Conservation (phyloP, 2,113 vertebrate genomes). For the Varanus komodoensis region DNA sequence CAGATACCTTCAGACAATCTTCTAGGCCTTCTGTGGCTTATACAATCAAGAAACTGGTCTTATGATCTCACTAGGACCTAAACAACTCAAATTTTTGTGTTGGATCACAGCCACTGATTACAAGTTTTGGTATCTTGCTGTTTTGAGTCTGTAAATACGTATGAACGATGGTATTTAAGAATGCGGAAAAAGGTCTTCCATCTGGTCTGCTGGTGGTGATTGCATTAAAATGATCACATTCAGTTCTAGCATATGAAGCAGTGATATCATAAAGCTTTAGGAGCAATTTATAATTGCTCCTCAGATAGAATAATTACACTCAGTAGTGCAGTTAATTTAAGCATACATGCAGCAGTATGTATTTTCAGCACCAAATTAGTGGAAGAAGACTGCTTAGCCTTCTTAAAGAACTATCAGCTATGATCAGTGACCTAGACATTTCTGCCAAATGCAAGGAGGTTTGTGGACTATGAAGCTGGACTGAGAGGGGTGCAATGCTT, state of each 20-base stretch:
- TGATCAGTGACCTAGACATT: not conserved
- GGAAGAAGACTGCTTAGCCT: not conserved
- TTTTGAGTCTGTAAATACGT: not conserved
- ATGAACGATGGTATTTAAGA: not conserved
- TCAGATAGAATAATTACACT: not conserved
- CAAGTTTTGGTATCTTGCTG: not conserved
- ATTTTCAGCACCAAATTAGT: not conserved
- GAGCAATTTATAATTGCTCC: not conserved
- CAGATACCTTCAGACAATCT: not conserved
- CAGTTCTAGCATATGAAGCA: not conserved
- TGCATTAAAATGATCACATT: conserved; percentile 12
- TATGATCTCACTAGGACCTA: not conserved
- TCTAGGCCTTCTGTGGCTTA: not conserved
- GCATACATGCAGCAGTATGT: not conserved
- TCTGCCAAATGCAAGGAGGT: not conserved
- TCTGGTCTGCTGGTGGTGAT: not conserved
- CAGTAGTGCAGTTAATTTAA: not conserved
- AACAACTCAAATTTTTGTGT: not conserved
- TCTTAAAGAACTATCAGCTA: not conserved
- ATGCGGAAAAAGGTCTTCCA: not conserved
- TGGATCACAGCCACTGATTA: not conserved
- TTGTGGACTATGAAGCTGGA: conserved; percentile 4
- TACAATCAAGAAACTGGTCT: not conserved
- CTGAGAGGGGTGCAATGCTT: not conserved
- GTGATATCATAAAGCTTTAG: not conserved